Percentiles rank a stretch among this genome's conserved stretches.
These are phyloP conservation scores for Rynchops niger DNA, from an alignment of 2,113 vertebrate genomes.

Conservation along the genomic window DNA sequence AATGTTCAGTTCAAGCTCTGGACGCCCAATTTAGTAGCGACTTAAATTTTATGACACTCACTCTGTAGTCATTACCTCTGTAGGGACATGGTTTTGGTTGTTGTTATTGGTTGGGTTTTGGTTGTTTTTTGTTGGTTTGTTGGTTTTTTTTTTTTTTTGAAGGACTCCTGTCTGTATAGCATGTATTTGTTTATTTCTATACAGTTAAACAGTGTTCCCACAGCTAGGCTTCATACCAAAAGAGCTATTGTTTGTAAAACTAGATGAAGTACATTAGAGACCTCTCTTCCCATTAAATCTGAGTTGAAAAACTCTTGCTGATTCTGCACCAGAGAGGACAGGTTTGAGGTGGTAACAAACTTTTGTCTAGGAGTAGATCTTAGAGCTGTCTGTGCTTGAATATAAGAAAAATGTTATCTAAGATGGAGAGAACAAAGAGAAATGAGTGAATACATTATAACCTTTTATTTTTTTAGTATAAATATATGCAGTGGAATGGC, in stretches of 20 bases:
- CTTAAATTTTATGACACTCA: background rate
- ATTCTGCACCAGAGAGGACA: background rate
- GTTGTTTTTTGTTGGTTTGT: no score
- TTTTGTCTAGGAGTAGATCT: background rate
- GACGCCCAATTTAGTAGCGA: background rate
- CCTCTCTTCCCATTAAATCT: background rate
- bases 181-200: background rate
- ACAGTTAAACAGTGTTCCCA: background rate
- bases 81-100: background rate
- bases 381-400: background rate
- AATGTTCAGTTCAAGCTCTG: background rate
- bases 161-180: background rate
- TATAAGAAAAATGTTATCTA: background rate
- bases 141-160: background rate
- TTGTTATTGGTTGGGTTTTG: background rate
- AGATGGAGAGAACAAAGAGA: background rate
- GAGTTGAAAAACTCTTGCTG: background rate
- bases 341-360: background rate
- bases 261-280: background rate
- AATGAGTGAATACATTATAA: background rate
- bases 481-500: background rate
- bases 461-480: background rate
- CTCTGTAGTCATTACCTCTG: background rate
- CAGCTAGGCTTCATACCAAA: background rate
- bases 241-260: background rate